Evolutionary conservation across 53 echinoderm and acorn worm genomes (phyloP).

Genomic region (Echinarachnius parma): DNA sequence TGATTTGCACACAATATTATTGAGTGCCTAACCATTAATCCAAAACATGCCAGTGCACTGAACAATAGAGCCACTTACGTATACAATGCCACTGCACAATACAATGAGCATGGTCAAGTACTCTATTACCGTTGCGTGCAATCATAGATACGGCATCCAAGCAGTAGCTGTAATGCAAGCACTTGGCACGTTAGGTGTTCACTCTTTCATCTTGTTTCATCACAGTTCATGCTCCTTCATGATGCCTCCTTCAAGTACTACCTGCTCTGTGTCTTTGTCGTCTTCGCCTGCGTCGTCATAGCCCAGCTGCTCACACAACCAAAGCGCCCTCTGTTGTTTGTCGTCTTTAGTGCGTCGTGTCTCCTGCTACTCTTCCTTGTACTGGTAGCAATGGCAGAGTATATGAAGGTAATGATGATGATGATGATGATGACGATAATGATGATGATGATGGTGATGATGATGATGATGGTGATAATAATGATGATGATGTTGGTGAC

Average conservation of each 20-base stretch:
- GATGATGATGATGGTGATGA: conserved; percentile 7
- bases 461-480: conserved; percentile 1
- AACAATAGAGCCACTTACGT: too few relatives aligned
- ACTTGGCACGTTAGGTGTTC: too few relatives aligned
- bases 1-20: too few relatives aligned
- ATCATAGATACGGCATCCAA: too few relatives aligned
- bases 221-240: conserved; percentile 62
- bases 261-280: conserved; percentile 59
- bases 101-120: too few relatives aligned
- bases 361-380: conserved; percentile 71
- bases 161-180: too few relatives aligned
- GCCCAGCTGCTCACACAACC: conserved; percentile 67
- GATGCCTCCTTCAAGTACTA: conserved; percentile 89
- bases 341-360: conserved; percentile 49
- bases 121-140: too few relatives aligned
- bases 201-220: neutral
- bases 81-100: too few relatives aligned
- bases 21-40: too few relatives aligned
- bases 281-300: conserved; percentile 25
- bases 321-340: conserved; percentile 50
- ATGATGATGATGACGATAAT: conserved; percentile 18
- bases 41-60: too few relatives aligned
- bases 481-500: conserved; percentile 2
- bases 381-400: conserved; percentile 67
- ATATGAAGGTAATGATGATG: conserved; percentile 51